Evolutionary conservation across 37 sponge, comb jelly and placozoan species (phyloP).

Genomic region (Bolinopsis microptera): DNA sequence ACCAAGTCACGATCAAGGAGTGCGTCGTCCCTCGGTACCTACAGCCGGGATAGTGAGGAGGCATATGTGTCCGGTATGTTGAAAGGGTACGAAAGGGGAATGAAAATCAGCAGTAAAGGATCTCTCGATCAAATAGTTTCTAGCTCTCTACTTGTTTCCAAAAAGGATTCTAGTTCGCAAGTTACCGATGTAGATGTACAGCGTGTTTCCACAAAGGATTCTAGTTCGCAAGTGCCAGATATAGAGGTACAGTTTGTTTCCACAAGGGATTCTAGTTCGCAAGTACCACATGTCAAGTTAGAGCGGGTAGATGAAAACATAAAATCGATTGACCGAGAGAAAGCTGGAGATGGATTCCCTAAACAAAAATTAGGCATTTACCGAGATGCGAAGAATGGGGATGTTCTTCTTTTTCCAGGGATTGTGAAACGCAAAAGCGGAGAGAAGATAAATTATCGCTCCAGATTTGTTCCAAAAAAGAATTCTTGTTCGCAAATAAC

Average conservation of each 20-base stretch:
- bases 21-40: neutral
- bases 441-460: no score
- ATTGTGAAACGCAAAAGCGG: no score
- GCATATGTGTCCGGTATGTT: conserved; percentile 1
- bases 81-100: conserved; percentile 7
- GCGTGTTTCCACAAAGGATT: neutral
- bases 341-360: no score
- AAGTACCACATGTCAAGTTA: neutral
- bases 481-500: neutral
- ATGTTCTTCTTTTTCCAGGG: no score
- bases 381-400: no score
- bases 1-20: neutral
- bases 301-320: neutral
- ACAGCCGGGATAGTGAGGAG: neutral
- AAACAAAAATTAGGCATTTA: no score
- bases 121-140: neutral
- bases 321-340: no score
- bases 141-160: neutral
- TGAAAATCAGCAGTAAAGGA: neutral
- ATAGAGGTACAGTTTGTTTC: neutral
- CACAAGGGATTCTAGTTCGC: neutral
- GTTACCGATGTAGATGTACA: neutral
- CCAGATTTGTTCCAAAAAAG: neutral
- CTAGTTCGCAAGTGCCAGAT: neutral
- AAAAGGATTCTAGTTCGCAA: neutral